Base-by-base conservation (phyloP, 2,888 invertebrate species). In the Melieria picta region DNA sequence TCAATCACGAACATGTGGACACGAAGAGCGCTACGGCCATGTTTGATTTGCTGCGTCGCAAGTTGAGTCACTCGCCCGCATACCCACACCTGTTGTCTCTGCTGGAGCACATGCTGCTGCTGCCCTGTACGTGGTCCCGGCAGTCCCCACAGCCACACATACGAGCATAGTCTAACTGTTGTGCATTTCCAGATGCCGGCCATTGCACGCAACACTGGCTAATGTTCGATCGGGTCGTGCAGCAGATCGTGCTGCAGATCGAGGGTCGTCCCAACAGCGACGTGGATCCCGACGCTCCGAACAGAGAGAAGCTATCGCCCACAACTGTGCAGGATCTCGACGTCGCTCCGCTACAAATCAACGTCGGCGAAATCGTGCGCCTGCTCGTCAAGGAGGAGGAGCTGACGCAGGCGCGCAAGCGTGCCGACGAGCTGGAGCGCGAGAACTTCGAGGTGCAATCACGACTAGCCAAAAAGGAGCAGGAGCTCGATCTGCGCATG, bases 371-470 rank as follows among this genome's bases (percentile, higher is more conserved):
- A 87, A 92, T 97, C 71, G 95, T 97, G 4, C 94, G 95, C 77
- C 89, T 96, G 80, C 87, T 98, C 76, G 97, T 97, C 13, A 97
- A 96, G 86, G 98, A 98, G 86, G 96, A 97, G 83, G 96, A 97
- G 83, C 87, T 98, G 57, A 93, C 94, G 0, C 95, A 93, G 5
- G 95, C 96, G 0, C 91, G 94, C 76, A 92, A 90, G 67, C 95
- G 95, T 80, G 94, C 97, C 0, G 94, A 96, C 66, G 94, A 94
- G 81, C 84, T 97, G 67, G 96, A 97, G 84, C 92, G 93, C 75
- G 96, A 97, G 81, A 96, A 96, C 84, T 91, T 92, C 1, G 97
- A 97, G 78, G 90, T 98, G 83, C 93, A 94, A 55, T 93, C 93
- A 1, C 93, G 93, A 81, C 88, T 98, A 71, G 93, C 96, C 5